A percentile compares a stretch with the other conserved stretches of the same genome.
Evolutionary conservation across 2,113 vertebrate species (phyloP).

Genomic region (Dermatemys mawii): DNA sequence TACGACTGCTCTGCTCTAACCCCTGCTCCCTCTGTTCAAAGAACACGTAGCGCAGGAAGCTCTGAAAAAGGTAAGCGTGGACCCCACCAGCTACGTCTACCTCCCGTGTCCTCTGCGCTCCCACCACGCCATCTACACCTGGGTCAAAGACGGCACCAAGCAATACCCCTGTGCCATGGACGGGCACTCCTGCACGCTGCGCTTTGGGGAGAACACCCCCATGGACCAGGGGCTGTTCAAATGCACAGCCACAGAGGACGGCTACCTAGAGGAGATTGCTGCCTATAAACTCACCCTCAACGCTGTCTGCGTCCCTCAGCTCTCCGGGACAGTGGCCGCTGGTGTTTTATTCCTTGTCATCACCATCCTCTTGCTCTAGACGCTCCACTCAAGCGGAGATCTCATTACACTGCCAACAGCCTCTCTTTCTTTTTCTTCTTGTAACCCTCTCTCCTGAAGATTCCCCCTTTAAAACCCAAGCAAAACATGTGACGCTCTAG

Average conservation of each 20-base stretch:
- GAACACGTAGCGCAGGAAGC: conserved; percentile 73
- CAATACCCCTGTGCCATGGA: conserved; percentile 81
- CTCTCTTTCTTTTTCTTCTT: not conserved
- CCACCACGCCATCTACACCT: conserved; percentile 83
- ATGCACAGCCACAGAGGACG: conserved; percentile 82
- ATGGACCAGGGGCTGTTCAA: conserved; percentile 82
- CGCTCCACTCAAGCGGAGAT: not conserved
- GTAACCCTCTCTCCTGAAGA: not conserved
- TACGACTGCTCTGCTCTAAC: not conserved
- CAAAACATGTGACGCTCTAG: not conserved
- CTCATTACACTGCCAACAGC: not conserved
- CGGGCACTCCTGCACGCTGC: conserved; percentile 82
- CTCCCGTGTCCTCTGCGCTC: conserved; percentile 83
- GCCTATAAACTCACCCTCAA: conserved; percentile 80
- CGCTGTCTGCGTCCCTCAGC: not conserved
- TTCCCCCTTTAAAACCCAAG: not conserved
- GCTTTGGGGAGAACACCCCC: conserved; percentile 72
- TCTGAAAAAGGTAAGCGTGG: conserved; percentile 77
- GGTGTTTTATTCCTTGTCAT: not conserved
- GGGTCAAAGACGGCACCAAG: conserved; percentile 83
- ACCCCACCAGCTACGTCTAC: conserved; percentile 77
- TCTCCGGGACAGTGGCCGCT: not conserved
- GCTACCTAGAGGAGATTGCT: conserved; percentile 82
- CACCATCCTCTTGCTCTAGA: not conserved
- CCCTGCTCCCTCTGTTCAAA: not conserved